Percentiles rank a stretch among this genome's conserved stretches.
Evolutionary conservation across 2,888 invertebrate species (phyloP).

Genomic region (Melanostoma scalare): DNA sequence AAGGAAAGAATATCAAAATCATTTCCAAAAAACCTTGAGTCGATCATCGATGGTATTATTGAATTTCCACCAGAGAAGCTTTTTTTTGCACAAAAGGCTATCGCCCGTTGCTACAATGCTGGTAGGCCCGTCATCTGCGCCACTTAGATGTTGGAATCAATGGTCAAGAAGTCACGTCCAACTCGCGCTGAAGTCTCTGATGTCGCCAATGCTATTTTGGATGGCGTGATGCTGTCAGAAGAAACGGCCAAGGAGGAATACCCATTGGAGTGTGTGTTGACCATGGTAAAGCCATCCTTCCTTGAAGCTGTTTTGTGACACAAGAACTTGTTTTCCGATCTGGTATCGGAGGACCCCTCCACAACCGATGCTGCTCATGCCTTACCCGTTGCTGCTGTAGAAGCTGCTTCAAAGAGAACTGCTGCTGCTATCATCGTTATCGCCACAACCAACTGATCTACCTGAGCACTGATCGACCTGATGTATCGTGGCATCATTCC

Average conservation of each 20-base stretch:
- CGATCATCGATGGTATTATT: conserved; percentile 99
- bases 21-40: conserved; percentile 98
- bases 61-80: conserved; percentile 99
- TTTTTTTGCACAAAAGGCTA: conserved; percentile 98
- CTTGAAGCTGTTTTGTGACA: conserved; percentile 98
- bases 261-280: conserved; percentile 93
- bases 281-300: conserved; percentile 97
- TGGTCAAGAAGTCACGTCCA: conserved; percentile 98
- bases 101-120: conserved; percentile 96
- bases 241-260: conserved; percentile 99
- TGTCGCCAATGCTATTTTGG: conserved; percentile 98
- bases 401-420: conserved; percentile 93
- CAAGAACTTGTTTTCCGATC: conserved; percentile 92
- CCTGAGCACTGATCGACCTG: conserved; percentile 95
- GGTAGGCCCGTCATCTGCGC: conserved; percentile 99
- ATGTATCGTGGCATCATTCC: conserved; percentile 96
- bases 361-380: conserved; percentile 95
- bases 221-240: conserved; percentile 99
- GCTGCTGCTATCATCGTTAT: conserved; percentile 94
- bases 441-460: conserved; percentile 85
- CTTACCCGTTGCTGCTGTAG: conserved; percentile 95
- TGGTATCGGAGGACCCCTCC: conserved; percentile 82
- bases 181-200: conserved; percentile 98
- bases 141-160: conserved; percentile 99
- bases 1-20: conserved; percentile 96